These are phyloP conservation scores for Trachelipus rathkii DNA, from an alignment of 1,140 invertebrate species.

Conservation along the genomic window DNA sequence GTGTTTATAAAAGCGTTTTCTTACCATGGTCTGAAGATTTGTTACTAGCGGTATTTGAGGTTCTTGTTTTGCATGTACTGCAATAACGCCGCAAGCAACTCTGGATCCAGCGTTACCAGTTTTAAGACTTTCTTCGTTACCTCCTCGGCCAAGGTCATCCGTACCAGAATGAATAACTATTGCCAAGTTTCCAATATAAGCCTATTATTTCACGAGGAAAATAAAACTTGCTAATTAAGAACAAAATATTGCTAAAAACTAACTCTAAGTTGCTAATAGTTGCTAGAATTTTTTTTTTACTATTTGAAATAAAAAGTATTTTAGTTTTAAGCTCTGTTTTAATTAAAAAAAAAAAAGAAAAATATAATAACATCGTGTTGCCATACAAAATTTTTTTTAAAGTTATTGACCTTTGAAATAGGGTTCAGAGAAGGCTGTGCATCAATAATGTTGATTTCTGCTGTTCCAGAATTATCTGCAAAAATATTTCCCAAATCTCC, in stretches of 20 bases:
- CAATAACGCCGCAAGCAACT: conserved; percentile 96
- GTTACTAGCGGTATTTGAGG: too few species aligned
- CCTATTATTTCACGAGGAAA: conserved; percentile 48
- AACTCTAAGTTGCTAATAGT: too few species aligned
- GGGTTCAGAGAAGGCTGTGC: conserved; percentile 21
- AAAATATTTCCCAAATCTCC: conserved; percentile 85
- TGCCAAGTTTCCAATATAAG: conserved; percentile 64
- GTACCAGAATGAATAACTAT: conserved; percentile 73
- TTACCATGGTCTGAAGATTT: too few species aligned
- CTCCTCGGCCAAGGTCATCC: conserved; percentile 91
- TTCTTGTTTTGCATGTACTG: conserved; percentile 49
- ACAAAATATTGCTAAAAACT: too few species aligned
- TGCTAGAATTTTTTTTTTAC: background rate
- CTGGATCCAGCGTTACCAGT: conserved; percentile 96
- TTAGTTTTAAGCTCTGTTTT: background rate
- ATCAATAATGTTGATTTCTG: conserved; percentile 22
- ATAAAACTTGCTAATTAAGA: too few species aligned
- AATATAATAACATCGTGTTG: background rate
- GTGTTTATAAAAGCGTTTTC: too few species aligned
- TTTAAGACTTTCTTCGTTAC: conserved; percentile 86
- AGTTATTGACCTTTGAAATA: conserved; percentile 51
- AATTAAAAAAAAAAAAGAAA: background rate
- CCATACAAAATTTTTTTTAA: conserved; percentile 62
- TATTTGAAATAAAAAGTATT: background rate
- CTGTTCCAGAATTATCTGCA: background rate